Evolutionary conservation across 2,888 invertebrate species (phyloP), one percentile per base, ranked within the genome.

Genomic region (Neuroscelio doddi): DNA sequence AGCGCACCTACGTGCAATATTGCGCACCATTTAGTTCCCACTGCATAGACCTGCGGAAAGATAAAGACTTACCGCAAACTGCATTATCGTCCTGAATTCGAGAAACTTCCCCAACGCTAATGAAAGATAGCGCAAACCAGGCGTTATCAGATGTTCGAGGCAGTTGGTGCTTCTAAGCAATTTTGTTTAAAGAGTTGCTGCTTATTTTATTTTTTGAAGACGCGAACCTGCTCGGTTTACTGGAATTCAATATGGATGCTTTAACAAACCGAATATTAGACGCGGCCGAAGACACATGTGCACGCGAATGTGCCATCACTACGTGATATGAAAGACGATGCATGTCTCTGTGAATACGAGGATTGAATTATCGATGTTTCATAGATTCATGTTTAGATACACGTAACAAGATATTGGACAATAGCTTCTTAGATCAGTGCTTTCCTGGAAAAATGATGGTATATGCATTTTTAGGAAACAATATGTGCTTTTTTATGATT

Each of bases 11-110:
- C 56, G 53, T 63, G 52, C 57, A 52, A 57, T 57, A 51, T 47
- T 45, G 63, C 52, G 50, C 63, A 51, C 57, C 63, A 63, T 63
- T 63, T 63, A 56, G 57, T 63, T 63, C 63, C 63, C 63, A 57
- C 63, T 50, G 50, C 56, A 63, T 41, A 63, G 56, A 45, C 50
- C 34, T 56, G 63, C 36, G 47, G 45, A 56, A 46, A 63, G 63
- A 63, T 63, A 63, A 63, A 63, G 63, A 63, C 63, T 63, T 50
- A 56, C 63, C 56, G 39, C 63, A 63, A 63, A 63, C 63, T 56
- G 45, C 63, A 63, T 63, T 63, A 63, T 63, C 63, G 55, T 51
- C 15, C 24, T 62, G 45, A 44, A 49, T 62, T 62, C 62, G 55
- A 50, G 63, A 56, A 63, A 63, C 63, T 63, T 63, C 21, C 51